A percentile compares a stretch with the other conserved stretches of the same genome.
These are phyloP conservation scores for Tringa solitaria DNA, from an alignment of 2,113 vertebrate species.

Conservation along the genomic window DNA sequence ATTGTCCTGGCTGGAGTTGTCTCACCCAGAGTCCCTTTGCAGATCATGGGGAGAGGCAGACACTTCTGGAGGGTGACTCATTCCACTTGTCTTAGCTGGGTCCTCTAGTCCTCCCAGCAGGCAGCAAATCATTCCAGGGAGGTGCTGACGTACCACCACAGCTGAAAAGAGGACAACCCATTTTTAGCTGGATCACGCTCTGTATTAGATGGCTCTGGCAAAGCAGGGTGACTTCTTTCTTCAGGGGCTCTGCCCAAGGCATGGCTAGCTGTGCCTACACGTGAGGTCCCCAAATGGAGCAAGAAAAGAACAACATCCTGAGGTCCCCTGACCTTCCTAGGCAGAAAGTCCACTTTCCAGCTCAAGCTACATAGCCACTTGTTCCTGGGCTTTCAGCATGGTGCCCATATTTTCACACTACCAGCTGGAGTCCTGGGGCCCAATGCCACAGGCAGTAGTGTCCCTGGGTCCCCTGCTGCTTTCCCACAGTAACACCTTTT, in stretches of 20 bases:
- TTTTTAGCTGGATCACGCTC: not conserved
- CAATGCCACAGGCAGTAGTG: not conserved
- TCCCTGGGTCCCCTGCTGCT: not conserved
- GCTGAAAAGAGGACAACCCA: not conserved
- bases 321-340: not conserved
- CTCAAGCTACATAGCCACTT: not conserved
- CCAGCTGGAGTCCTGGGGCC: not conserved
- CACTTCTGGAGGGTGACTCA: not conserved
- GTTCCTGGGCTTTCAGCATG: not conserved
- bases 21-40: not conserved
- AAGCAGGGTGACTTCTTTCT: not conserved
- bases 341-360: not conserved
- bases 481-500: not conserved
- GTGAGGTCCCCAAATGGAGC: not conserved
- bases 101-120: not conserved
- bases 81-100: not conserved
- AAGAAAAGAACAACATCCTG: not conserved
- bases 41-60: not conserved
- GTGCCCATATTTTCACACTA: not conserved
- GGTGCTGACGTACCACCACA: not conserved
- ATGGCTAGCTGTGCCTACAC: not conserved
- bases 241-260: not conserved
- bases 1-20: not conserved
- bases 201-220: not conserved
- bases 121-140: not conserved